Evolutionary conservation across 2,888 invertebrate genomes (phyloP), one percentile per base, ranked within the genome.

Genomic region (Luperina nickerlii): DNA sequence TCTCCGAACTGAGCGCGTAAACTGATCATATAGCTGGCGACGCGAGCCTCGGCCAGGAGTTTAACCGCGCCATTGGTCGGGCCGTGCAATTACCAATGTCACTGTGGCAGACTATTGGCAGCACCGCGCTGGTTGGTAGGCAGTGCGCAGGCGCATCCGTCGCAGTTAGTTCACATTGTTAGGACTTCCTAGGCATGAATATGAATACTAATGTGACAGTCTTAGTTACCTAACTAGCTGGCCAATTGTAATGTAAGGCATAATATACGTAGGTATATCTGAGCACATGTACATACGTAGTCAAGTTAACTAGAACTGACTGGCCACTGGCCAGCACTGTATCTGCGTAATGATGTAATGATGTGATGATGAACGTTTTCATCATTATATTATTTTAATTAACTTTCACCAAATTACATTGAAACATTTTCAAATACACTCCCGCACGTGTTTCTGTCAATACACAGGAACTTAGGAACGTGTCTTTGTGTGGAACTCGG

Each of bases 51-150:
- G 42, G n/a, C 65, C 66, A 24, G 74, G 65, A 72, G 9, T 76
- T 62, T 18, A 65, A n/a, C 48, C 66, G 62, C 73, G 63, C 79
- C 74, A 89, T 89, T 88, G 88, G 88, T 20, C 32, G 32, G 32
- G 20, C 13, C 54, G 38, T 73, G 74, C 78, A 74, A 73, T 74
- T 80, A 67, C 67, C 27, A 83, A 57, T 69, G 70, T 67, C 72
- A 60, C 57, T 54, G 70, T 24, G 68, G 45, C 73, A 18, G 27
- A 65, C 27, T 62, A 76, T 78, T 75, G 76, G 85, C 75, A 80
- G 65, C 67, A 24, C 45, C 2, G 11, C 32, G 70, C 72, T 78
- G 79, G 77, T 82, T 81, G 83, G 85, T 42, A 42, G 67, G 48
- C 79, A 51, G 65, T 15, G 51, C 57, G 7, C 62, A 2, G 27